Conservation (phyloP, 2,888 invertebrate species). For the Phymatocera aterrima region DNA sequence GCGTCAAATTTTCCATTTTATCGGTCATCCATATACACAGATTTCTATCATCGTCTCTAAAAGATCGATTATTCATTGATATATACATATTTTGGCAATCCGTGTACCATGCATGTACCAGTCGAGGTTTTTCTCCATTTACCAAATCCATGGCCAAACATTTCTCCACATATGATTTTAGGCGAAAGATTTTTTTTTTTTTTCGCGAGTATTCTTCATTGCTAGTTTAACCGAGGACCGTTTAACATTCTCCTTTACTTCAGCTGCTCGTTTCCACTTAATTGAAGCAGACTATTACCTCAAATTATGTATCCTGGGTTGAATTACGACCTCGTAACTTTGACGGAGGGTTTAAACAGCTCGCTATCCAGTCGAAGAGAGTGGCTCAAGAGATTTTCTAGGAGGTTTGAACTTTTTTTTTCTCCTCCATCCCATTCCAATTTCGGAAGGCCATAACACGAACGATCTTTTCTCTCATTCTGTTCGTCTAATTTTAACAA, state of each 20-base stretch:
- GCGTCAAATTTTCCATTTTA: neutral
- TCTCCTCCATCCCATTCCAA: neutral
- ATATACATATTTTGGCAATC: too few species aligned
- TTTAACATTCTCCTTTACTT: conserved; percentile 38
- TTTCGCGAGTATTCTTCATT: too few species aligned
- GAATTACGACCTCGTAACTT: conserved; percentile 40
- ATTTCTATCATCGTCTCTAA: neutral
- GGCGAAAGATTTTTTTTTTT: neutral
- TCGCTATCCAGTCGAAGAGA: neutral
- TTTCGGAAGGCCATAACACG: neutral
- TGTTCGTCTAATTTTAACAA: neutral
- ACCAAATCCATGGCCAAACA: too few species aligned
- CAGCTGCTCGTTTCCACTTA: conserved; percentile 33
- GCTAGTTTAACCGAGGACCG: neutral
- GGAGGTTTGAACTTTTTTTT: neutral
- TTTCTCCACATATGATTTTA: neutral
- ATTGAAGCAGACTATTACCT: conserved; percentile 40
- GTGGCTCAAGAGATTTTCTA: conserved; percentile 1
- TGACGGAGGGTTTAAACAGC: conserved; percentile 29
- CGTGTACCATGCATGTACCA: too few species aligned
- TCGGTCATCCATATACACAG: neutral
- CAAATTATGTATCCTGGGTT: conserved; percentile 41
- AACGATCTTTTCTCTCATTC: neutral
- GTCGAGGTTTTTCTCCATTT: too few species aligned
- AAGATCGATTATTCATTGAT: too few species aligned